Percentiles rank a stretch among this genome's conserved stretches.
These are phyloP conservation scores for Meriones psammophilus DNA, from an alignment of 2,797 vertebrate genomes.

Conservation along the genomic window DNA sequence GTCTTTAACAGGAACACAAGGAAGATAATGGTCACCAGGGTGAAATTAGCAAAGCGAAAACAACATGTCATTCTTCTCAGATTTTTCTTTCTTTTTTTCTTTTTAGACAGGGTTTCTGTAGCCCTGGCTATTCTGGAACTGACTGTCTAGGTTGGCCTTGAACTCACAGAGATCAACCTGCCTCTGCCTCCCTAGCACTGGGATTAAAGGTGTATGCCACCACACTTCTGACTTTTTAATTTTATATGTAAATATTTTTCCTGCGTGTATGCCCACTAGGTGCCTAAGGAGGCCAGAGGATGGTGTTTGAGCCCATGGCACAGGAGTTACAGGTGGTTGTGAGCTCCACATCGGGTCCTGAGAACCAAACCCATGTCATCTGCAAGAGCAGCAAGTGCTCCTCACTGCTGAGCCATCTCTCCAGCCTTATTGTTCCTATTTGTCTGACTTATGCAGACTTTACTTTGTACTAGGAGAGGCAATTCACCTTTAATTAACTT, in stretches of 20 bases:
- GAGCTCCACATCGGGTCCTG: not conserved
- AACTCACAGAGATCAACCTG: not conserved
- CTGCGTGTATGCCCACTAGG: not conserved
- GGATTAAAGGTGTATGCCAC: not conserved
- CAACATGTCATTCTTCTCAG: not conserved
- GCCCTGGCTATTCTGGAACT: not conserved
- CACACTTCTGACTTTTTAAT: not conserved
- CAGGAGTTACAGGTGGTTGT: not conserved
- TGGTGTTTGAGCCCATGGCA: not conserved
- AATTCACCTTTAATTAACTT: not conserved
- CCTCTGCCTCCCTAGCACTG: not conserved
- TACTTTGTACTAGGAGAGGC: not conserved
- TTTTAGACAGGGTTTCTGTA: not conserved
- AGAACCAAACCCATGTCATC: not conserved
- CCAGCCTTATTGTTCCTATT: not conserved
- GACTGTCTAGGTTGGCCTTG: not conserved
- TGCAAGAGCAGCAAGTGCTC: not conserved
- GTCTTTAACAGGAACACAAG: not conserved
- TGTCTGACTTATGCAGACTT: not conserved
- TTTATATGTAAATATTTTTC: not conserved
- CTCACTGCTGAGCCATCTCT: not conserved
- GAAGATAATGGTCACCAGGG: not conserved
- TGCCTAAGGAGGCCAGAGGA: not conserved
- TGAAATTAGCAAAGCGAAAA: conserved; percentile 30
- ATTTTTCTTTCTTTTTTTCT: not conserved